A percentile compares a stretch with the other conserved stretches of the same genome.
phyloP scores from a whole-genome alignment of 2,797 vertebrate species.

The Dicrostonyx torquatus region DNA sequence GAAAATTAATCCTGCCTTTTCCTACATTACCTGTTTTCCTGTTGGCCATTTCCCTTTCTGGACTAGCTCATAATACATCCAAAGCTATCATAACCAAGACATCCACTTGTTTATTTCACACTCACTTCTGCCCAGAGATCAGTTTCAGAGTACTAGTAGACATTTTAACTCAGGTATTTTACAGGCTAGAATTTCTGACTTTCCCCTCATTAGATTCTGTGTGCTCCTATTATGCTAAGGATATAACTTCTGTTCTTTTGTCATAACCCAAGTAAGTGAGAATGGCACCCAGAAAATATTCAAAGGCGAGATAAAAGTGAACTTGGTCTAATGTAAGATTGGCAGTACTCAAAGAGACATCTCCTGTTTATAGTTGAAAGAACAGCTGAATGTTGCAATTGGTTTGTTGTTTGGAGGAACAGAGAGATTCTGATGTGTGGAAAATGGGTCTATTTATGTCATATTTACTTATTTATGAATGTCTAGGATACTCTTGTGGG shows the following conservation, averaged over 20 bases:
- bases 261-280: neutral
- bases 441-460: neutral
- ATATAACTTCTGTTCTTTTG: neutral
- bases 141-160: neutral
- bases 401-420: neutral
- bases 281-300: neutral
- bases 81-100: neutral
- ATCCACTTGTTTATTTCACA: neutral
- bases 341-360: neutral
- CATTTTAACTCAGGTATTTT: neutral
- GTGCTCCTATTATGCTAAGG: neutral
- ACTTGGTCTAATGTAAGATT: neutral
- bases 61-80: neutral
- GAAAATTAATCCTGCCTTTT: neutral
- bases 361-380: neutral
- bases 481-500: neutral
- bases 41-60: conserved; percentile 16
- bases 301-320: neutral
- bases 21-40: neutral
- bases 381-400: neutral
- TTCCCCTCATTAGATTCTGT: neutral
- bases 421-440: neutral
- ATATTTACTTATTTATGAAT: neutral
- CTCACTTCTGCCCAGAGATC: neutral
- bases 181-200: neutral